A percentile compares a stretch with the other conserved stretches of the same genome.
Conservation (phyloP, 2,113 vertebrate species). For the Thymallus thymallus region DNA sequence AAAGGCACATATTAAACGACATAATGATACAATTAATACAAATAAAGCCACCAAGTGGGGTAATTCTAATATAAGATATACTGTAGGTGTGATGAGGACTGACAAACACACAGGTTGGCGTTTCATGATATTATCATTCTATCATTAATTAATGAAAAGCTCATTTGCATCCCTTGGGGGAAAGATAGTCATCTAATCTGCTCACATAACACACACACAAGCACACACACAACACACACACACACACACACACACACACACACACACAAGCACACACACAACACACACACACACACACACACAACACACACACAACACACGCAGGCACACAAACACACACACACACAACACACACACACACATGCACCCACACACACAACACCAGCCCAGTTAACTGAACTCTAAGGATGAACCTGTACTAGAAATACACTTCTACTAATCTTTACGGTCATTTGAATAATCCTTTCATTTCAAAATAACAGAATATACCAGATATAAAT, state of each 20-base stretch:
- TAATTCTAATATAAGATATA: no score
- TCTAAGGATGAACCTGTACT: not conserved
- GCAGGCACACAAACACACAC: no score
- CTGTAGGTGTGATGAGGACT: not conserved
- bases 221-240: conserved; percentile 15
- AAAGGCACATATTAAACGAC: no score
- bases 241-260: conserved; percentile 3
- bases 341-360: no score
- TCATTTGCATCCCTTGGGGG: conserved; percentile 53
- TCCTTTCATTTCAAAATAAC: conserved; percentile 6
- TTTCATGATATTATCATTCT: conserved; percentile 59
- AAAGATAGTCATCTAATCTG: conserved; percentile 60
- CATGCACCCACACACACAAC: not conserved
- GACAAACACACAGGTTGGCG: conserved; percentile 34
- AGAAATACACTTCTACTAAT: not conserved
- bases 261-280: not conserved
- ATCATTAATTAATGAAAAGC: conserved; percentile 55
- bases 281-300: conserved; percentile 11
- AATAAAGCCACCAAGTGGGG: no score
- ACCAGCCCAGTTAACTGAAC: not conserved
- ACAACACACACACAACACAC: conserved; percentile 9
- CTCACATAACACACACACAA: conserved; percentile 21
- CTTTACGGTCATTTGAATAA: not conserved
- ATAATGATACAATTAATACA: no score
- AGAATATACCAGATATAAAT: not conserved